Base-by-base conservation (phyloP, 1,140 invertebrate species). In the Panonychus citri region DNA sequence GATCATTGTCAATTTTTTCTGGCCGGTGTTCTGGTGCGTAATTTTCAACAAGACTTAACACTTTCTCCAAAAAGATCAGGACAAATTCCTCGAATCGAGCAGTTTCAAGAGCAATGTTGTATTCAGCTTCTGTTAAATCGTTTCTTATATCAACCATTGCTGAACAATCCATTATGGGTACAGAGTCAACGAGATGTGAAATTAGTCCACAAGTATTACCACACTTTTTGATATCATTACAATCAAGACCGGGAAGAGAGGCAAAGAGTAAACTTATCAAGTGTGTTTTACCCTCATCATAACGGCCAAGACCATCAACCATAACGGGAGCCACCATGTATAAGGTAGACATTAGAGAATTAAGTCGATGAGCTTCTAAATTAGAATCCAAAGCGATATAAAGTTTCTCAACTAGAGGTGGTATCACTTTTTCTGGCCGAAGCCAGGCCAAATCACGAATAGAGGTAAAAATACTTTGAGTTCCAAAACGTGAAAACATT, bases 11-110 rank as follows among this genome's bases (percentile, higher is more conserved):
- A 48, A 24, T 25, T 3, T 40, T 21, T 21, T 49, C 62, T 26
- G 57, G 24, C 54, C 63, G 65, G 69, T 56, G 79, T 58, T 83
- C 81, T 43, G 79, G 67, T 0, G 78, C 73, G 59, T 77, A 80
- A 2, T 77, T 82, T 63, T 87, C 82, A 55, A 87, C 78, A 5
- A 85, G 71, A 0, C 69, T 65, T 63, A 84, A 83, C 54, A 82
- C 68, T 48, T 77, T 60, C 61, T 90, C 85, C 51, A 94, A 69
- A 64, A 89, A 85, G 64, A 88, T 80, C 10, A 89, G 63, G 3
- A 90, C 76, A 67, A 93, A 90, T 64, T 85, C 82, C 71, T 93
- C 86, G 63, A 93, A 82, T 57, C 80, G 76, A 1, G 81, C 81
- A 0, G 85, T 85, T 19, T 80, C 78, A 60, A 80, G 77, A 67